Evolutionary conservation across 2,888 invertebrate species (phyloP), one percentile per base, ranked within the genome.

Genomic region (Lepidocyrtoides sp.): DNA sequence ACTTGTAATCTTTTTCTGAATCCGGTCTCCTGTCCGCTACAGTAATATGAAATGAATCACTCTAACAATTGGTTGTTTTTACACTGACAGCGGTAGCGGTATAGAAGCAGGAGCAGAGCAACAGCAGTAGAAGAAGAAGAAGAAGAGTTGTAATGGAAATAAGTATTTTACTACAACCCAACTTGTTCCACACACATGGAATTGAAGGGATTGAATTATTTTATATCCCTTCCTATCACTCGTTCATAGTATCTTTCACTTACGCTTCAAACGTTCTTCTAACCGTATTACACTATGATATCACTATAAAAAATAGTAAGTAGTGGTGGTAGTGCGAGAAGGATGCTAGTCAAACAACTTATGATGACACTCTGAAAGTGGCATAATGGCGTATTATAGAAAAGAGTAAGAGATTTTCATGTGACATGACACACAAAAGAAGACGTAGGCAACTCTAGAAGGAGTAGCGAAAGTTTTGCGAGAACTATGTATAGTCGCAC

Each of bases 201-300:
- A 63, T 63, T 63, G 63, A 63, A 63, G 29, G 63, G 63, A 63
- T 63, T 63, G 63, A 63, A 63, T 63, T 63, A 63, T 63, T 63
- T 63, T 63, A 26, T 29, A 63, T 63, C 63, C 63, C 29, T 63
- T 63, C 63, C 26, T 14, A 26, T 63, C 29, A 63, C 36, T 36
- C 36, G 36, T 36, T 7, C 36, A 7, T 36, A 36, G 2, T 2
- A 36, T 4, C 36, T 2, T 36, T 36, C 3, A 2, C 2, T 36
- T 36, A 7, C 36, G 7, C 7, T 36, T n/a, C 4, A 60, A 23
- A 26, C 23, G 63, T 29, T n/a, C 29, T 29, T 63, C 17, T 29
- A 26, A 63, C 29, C 63, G 63, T 63, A 63, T 63, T 63, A 29
- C 63, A 14, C 29, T 26, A 63, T 63, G 29, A 63, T 26, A 63